Percentiles rank a stretch among this genome's conserved stretches.
These are phyloP conservation scores for Drosophila atroscutellata DNA, from an alignment of 2,888 invertebrate genomes.

Conservation along the genomic window DNA sequence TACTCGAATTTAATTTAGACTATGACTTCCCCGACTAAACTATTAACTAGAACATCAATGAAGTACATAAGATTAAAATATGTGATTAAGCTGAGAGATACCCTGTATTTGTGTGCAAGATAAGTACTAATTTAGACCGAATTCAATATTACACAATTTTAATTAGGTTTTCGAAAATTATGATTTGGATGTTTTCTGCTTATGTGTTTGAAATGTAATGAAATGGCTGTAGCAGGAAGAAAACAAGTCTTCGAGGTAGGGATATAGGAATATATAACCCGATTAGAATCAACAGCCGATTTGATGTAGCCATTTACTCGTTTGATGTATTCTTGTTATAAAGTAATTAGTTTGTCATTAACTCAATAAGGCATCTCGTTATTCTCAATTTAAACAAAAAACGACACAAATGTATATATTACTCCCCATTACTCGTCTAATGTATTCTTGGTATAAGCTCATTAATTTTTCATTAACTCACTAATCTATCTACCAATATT, in stretches of 20 bases:
- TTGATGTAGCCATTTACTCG: neutral
- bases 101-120: neutral
- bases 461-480: neutral
- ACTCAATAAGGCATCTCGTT: too few species aligned
- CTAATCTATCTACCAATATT: too few species aligned
- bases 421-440: neutral
- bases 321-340: too few species aligned
- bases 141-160: neutral
- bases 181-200: neutral
- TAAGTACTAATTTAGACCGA: too few species aligned
- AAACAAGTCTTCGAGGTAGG: neutral
- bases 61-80: neutral
- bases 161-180: neutral
- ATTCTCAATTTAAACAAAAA: neutral
- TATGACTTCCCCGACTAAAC: neutral
- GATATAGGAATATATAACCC: neutral
- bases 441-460: neutral
- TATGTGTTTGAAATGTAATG: neutral
- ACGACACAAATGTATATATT: neutral
- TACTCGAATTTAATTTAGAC: neutral
- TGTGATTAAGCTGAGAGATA: neutral
- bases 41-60: neutral
- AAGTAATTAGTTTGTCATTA: too few species aligned
- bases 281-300: neutral
- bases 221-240: neutral